Evolutionary conservation across 2,113 vertebrate genomes (phyloP).

Genomic region (Seriola aureovittata): DNA sequence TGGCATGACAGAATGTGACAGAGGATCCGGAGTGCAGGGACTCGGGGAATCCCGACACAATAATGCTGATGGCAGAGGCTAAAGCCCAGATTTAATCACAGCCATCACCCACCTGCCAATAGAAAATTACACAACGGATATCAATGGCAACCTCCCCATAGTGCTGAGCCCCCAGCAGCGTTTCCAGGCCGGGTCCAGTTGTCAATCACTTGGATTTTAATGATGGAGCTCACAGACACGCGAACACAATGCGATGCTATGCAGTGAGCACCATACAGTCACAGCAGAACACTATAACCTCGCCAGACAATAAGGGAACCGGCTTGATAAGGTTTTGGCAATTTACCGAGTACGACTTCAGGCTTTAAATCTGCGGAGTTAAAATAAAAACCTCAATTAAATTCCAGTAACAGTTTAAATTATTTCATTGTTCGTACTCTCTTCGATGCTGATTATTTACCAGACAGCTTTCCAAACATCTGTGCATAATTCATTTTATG

Average conservation of each 20-base stretch:
- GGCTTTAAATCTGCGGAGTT: background rate
- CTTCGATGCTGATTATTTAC: background rate
- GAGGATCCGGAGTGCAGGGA: slow-evolving; percentile 81
- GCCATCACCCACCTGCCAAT: slow-evolving; percentile 86
- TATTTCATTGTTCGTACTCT: background rate
- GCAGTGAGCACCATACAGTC: background rate
- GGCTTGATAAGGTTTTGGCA: background rate
- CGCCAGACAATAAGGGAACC: slow-evolving; percentile 1
- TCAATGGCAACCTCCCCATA: slow-evolving; percentile 71
- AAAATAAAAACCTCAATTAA: background rate
- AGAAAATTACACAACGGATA: slow-evolving; percentile 80
- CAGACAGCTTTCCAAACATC: background rate
- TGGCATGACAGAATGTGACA: slow-evolving; percentile 87
- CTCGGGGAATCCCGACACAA: slow-evolving; percentile 85
- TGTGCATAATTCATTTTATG: background rate
- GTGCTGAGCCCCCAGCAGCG: slow-evolving; percentile 70
- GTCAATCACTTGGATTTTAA: slow-evolving; percentile 61
- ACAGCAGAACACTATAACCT: slow-evolving; percentile 11
- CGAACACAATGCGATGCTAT: slow-evolving; percentile 23
- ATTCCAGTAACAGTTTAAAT: background rate
- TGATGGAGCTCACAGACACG: slow-evolving; percentile 1
- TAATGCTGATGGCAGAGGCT: slow-evolving; percentile 82
- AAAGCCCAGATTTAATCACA: slow-evolving; percentile 86
- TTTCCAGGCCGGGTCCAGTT: slow-evolving; percentile 65
- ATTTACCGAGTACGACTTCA: background rate